A percentile compares a stretch with the other conserved stretches of the same genome.
Conservation (phyloP, 2,888 invertebrate genomes). For the Acleris holmiana region DNA sequence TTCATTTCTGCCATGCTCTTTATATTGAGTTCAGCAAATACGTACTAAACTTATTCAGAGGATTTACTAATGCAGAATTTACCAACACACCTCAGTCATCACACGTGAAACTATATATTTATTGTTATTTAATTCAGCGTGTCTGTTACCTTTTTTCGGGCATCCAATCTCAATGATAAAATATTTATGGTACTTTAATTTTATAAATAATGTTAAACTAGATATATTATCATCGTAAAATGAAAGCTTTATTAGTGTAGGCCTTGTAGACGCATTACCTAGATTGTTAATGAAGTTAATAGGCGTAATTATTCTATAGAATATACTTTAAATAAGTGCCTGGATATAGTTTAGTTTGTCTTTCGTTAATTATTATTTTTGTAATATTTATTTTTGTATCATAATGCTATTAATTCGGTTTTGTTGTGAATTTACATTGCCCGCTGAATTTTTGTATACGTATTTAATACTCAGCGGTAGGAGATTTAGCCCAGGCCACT, state of each 20-base stretch:
- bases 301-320: conserved; percentile 33
- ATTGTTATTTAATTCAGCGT: conserved; percentile 1
- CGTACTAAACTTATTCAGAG: no score
- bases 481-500: background rate
- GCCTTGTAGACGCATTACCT: conserved; percentile 42
- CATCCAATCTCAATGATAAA: conserved; percentile 28
- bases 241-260: conserved; percentile 80
- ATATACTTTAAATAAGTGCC: conserved; percentile 33
- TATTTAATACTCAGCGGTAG: background rate
- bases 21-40: no score
- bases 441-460: conserved; percentile 7
- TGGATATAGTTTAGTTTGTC: conserved; percentile 15
- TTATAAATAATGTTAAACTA: conserved; percentile 57
- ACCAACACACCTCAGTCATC: conserved; percentile 10
- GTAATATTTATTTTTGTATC: conserved; percentile 32
- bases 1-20: no score
- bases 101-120: background rate
- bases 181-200: conserved; percentile 39
- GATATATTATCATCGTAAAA: conserved; percentile 62
- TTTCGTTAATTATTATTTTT: conserved; percentile 26
- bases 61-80: background rate
- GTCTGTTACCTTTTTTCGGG: conserved; percentile 21
- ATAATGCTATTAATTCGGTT: conserved; percentile 14
- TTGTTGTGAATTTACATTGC: conserved; percentile 29
- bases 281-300: conserved; percentile 27